A percentile compares a stretch with the other conserved stretches of the same genome.
Evolutionary conservation across 1,140 invertebrate genomes (phyloP).

Genomic region (Hyles euphorbiae): DNA sequence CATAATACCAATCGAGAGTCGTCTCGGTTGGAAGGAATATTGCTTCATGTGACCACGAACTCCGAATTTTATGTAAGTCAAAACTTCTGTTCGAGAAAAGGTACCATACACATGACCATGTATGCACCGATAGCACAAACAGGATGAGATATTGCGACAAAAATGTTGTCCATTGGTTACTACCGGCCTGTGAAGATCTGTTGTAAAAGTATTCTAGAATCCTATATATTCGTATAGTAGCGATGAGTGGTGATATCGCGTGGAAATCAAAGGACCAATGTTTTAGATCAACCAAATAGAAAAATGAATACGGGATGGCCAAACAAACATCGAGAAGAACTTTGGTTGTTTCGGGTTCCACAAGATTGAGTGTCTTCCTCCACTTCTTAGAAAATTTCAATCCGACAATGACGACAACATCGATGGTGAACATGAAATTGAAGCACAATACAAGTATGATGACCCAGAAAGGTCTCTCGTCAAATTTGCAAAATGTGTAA

Average conservation of each 20-base stretch:
- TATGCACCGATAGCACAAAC: conserved; percentile 59
- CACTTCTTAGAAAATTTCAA: conserved; percentile 60
- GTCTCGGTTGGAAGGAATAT: conserved; percentile 56
- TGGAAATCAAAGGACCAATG: conserved; percentile 38
- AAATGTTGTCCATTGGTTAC: conserved; percentile 68
- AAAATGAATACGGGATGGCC: conserved; percentile 53
- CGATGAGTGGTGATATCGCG: conserved; percentile 48
- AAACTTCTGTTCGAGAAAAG: conserved; percentile 54
- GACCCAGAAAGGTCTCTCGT: conserved; percentile 39
- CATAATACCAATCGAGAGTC: conserved; percentile 61
- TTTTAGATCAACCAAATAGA: conserved; percentile 43
- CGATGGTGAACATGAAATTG: conserved; percentile 48
- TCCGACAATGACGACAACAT: conserved; percentile 49
- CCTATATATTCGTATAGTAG: conserved; percentile 49
- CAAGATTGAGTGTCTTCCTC: conserved; percentile 60
- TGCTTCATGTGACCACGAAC: conserved; percentile 53
- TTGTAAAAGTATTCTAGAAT: conserved; percentile 60
- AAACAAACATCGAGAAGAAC: conserved; percentile 54
- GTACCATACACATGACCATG: conserved; percentile 62
- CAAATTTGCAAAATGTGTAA: conserved; percentile 47
- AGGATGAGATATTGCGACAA: conserved; percentile 61
- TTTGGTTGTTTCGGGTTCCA: conserved; percentile 48
- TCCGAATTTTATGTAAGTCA: conserved; percentile 44
- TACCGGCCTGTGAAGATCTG: conserved; percentile 61
- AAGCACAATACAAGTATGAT: conserved; percentile 45